A percentile compares a stretch with the other conserved stretches of the same genome.
Evolutionary conservation across 2,113 vertebrate genomes (phyloP).

Genomic region (Pithys albifrons): DNA sequence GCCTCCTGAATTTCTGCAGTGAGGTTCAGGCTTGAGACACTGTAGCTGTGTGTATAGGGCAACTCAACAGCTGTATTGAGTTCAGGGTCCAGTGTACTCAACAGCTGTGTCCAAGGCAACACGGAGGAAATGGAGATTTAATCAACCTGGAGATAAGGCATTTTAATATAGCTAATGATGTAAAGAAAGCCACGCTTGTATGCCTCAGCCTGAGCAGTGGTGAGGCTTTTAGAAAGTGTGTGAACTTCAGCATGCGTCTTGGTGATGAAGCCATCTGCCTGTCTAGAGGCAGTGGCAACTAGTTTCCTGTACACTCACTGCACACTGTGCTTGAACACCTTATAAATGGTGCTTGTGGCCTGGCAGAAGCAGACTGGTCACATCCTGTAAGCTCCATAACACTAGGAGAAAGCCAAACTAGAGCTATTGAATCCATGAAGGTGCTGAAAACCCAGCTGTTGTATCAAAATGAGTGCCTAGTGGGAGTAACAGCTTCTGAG

Average conservation of each 20-base stretch:
- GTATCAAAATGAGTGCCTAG: not conserved
- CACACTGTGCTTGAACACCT: not conserved
- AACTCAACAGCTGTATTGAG: not conserved
- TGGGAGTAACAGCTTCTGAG: not conserved
- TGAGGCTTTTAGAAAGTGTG: not conserved
- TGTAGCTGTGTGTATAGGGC: not conserved
- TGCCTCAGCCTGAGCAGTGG: not conserved
- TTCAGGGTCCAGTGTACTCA: not conserved
- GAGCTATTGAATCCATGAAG: not conserved
- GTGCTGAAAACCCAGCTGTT: not conserved
- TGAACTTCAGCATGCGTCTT: not conserved
- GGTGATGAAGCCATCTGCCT: not conserved
- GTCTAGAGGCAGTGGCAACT: not conserved
- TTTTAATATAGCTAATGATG: not conserved
- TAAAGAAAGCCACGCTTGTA: not conserved
- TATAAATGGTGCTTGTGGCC: not conserved
- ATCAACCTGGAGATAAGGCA: not conserved
- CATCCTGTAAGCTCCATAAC: fast-evolving
- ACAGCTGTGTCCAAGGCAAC: not conserved
- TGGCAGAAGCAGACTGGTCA: not conserved
- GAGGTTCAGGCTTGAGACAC: not conserved
- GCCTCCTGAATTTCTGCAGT: not conserved
- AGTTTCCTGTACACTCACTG: not conserved
- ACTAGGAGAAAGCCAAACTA: not conserved
- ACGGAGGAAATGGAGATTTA: not conserved